phyloP scores from a whole-genome alignment of 2,888 invertebrate species.

The Sminthurinus aureus region DNA sequence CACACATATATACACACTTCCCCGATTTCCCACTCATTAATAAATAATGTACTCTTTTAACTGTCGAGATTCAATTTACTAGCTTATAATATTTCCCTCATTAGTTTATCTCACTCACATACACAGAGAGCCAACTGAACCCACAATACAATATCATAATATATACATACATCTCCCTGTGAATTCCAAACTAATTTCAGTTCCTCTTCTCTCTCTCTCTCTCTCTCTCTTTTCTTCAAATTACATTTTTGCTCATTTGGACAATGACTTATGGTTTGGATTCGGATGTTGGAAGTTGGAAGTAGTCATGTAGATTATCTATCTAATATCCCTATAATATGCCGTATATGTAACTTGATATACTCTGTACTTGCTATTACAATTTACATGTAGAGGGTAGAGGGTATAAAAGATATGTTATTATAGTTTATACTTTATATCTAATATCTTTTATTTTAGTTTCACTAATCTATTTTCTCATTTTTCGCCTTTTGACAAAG shows the following conservation, averaged over 20 bases:
- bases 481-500: background rate
- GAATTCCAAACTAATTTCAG: slow-evolving; percentile 12
- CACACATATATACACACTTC: background rate
- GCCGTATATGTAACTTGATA: background rate
- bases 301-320: too few relatives aligned
- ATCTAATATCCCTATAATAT: background rate
- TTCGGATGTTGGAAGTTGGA: background rate
- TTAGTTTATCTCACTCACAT: slow-evolving; percentile 19
- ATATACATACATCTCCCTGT: background rate
- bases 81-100: slow-evolving; percentile 21
- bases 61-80: background rate
- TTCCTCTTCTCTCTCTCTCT: background rate
- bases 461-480: background rate
- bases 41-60: background rate
- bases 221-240: background rate
- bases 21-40: slow-evolving; percentile 16
- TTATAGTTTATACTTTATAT: background rate
- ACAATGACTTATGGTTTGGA: background rate
- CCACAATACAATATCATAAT: too few relatives aligned
- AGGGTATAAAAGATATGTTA: background rate
- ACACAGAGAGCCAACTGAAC: too few relatives aligned
- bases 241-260: slow-evolving; percentile 20
- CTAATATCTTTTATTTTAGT: background rate
- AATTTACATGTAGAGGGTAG: background rate
- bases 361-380: background rate